Evolutionary conservation across 2,888 invertebrate genomes (phyloP), one percentile per base, ranked within the genome.

Genomic region (Panopea generosa): DNA sequence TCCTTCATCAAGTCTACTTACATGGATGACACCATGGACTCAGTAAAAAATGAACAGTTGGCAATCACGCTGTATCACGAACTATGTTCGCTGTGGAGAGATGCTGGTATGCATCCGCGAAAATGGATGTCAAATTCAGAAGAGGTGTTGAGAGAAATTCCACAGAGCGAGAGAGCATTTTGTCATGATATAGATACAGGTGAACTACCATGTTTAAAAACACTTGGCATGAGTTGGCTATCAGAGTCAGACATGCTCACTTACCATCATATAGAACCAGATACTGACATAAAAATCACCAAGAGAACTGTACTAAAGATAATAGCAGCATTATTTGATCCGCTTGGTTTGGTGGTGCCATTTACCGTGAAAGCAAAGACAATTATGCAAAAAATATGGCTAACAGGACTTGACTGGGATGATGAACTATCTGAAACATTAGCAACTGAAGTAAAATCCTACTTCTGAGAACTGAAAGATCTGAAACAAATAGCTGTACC

Each of bases 301-400:
- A 90, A 90, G 59, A 45, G 87, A 18, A 71, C 76, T 22, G 16
- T 59, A 24, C 26, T 61, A 7, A 59, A n/a, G n/a, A n/a, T n/a
- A n/a, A n/a, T n/a, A n/a, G n/a, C n/a, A n/a, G n/a, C n/a, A n/a
- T n/a, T n/a, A n/a, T n/a, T n/a, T n/a, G n/a, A n/a, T n/a, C n/a
- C n/a, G n/a, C n/a, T n/a, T n/a, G n/a, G n/a, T n/a, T n/a, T n/a
- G n/a, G n/a, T n/a, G n/a, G 55, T 55, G n/a, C n/a, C n/a, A n/a
- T n/a, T n/a, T n/a, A n/a, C 6, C 14, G 14, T 72, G 0, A 33
- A 55, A 33, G 66, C 66, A 26, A 72, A 72, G 50, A 38, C 61
- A 1, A 4, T 60, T 7, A 57, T 72, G 38, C 60, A 72, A 38
- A 60, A 50, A 1, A 43, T 66, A n/a, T 66, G 63, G 59, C 18